Base-by-base conservation (phyloP, 1,140 invertebrate species). In the Hirudo medicinalis region DNA sequence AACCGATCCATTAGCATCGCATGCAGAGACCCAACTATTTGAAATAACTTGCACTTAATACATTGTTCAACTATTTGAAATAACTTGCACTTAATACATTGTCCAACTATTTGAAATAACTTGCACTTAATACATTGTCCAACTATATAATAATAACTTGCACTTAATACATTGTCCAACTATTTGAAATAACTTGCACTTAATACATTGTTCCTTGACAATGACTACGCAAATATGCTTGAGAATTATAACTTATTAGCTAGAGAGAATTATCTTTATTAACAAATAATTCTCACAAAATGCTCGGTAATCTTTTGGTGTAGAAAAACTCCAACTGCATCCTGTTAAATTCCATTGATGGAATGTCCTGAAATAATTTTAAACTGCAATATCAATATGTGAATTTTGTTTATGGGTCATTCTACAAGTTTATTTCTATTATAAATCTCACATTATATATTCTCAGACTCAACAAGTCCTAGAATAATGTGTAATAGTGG, bases 341-440 rank as follows among this genome's bases (percentile, higher is more conserved):
- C 25, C 69, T 36, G 22, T 70, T 70, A 36, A 36, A 70, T 53
- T 70, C 69, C 69, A 70, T 53, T 17, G 69, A 70, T 54, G 69
- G 69, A 27, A 49, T 70, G 20, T 54, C 53, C 69, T 70, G 3
- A 11, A 70, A 68, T n/a, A 70, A 63, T 8, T 25, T 11, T 63
- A 22, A 8, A 32, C 17, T 63, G 57, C 19, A 63, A 25, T 63
- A 63, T 32, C 11, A 8, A 8, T 15, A 63, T 57, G 2, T 25
- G 2, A 57, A 57, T 25, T 57, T 57, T 22, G 4, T 25, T 22
- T 32, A 63, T 11, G 13, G 32, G 32, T 36, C 32, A 36, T 36
- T n/a, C n/a, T n/a, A n/a, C n/a, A 36, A 36, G 43, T 17, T 49
- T 49, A 49, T 49, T 49, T 49, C 11, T 49, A 49, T 15, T 49